Percentiles rank a stretch among this genome's conserved stretches.
Conservation (phyloP, 2,888 invertebrate species). For the Cyaniris semiargus region DNA sequence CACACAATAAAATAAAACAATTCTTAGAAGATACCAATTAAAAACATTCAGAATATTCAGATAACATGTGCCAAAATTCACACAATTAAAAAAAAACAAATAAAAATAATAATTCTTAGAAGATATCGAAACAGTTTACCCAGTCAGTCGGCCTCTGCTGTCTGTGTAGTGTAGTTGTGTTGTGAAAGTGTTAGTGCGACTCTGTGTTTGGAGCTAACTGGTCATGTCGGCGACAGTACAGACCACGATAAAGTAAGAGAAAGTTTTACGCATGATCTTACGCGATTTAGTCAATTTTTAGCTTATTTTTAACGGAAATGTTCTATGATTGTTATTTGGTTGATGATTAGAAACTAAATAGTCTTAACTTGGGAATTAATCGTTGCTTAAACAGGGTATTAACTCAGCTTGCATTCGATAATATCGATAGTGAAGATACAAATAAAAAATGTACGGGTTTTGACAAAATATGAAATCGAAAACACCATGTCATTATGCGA, state of each 20-base stretch:
- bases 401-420: no score
- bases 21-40: not conserved
- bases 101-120: not conserved
- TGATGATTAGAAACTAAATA: not conserved
- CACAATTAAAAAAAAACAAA: not conserved
- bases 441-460: no score
- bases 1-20: not conserved
- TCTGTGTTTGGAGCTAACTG: not conserved
- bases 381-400: not conserved
- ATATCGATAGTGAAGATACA: no score
- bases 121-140: not conserved
- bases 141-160: not conserved
- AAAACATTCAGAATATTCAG: not conserved
- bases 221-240: conserved; percentile 66
- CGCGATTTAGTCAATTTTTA: not conserved
- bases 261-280: conserved; percentile 36
- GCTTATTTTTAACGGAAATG: not conserved
- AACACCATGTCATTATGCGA: not conserved
- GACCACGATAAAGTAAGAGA: conserved; percentile 43
- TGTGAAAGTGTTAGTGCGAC: not conserved
- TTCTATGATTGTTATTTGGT: not conserved
- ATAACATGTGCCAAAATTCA: not conserved
- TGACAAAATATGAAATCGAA: not conserved
- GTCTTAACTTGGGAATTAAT: no score
- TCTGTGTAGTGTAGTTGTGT: not conserved